These are phyloP conservation scores for Monoplex corrugatus DNA, from an alignment of 2,888 invertebrate species.

Conservation along the genomic window DNA sequence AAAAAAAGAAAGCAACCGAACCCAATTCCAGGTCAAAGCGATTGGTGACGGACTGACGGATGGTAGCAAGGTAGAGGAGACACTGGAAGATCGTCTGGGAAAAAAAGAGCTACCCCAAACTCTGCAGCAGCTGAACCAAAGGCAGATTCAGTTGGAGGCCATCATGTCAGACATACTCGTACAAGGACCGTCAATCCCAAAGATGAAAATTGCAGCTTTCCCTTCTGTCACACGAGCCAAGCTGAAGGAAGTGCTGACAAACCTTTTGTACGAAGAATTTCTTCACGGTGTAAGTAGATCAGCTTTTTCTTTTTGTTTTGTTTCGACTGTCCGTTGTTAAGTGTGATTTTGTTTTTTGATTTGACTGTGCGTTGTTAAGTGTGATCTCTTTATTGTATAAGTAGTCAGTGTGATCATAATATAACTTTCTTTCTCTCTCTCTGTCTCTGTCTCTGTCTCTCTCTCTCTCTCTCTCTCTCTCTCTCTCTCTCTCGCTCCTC, in stretches of 20 bases:
- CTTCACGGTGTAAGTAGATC: background rate
- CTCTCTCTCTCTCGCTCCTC: background rate
- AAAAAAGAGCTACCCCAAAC: background rate
- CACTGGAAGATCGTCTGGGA: background rate
- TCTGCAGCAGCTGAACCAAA: background rate
- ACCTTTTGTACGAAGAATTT: background rate
- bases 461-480: slow-evolving; percentile 1
- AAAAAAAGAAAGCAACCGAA: no score
- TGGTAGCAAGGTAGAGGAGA: background rate
- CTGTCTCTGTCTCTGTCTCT: background rate
- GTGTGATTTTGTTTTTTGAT: background rate
- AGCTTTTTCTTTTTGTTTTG: background rate
- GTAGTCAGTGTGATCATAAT: no score
- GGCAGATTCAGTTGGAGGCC: background rate
- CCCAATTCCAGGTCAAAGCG: slow-evolving; percentile 22
- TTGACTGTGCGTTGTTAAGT: slow-evolving; percentile 9
- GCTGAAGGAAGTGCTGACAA: slow-evolving; percentile 15
- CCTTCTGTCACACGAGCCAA: background rate
- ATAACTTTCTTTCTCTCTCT: background rate
- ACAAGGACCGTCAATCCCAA: background rate
- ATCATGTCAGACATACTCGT: background rate
- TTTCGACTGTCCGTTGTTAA: background rate
- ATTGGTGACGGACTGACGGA: background rate
- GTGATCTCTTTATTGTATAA: background rate
- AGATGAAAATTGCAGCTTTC: slow-evolving; percentile 1